A percentile compares a stretch with the other conserved stretches of the same genome.
These are phyloP conservation scores for Opisthograptis luteolata DNA, from an alignment of 2,888 invertebrate genomes.

Conservation along the genomic window DNA sequence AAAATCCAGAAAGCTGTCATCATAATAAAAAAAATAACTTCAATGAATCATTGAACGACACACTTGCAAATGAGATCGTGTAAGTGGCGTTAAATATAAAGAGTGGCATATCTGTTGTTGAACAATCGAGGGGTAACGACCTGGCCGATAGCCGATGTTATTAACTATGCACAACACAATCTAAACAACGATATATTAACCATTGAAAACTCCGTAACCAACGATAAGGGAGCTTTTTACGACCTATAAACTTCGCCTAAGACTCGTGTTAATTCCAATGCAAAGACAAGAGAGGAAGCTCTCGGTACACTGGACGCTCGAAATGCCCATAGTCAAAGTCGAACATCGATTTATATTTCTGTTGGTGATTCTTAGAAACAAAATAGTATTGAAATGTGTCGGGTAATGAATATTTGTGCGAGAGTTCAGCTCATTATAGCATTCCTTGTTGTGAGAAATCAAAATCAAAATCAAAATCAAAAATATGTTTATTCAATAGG, in stretches of 20 bases:
- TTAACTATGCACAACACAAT: conserved; percentile 65
- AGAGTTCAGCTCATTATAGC: conserved; percentile 22
- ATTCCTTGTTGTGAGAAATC: conserved; percentile 18
- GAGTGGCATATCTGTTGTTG: conserved; percentile 18
- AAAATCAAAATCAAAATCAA: too few species aligned
- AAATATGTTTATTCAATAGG: too few species aligned
- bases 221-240: conserved; percentile 48
- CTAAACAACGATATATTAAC: conserved; percentile 61
- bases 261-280: conserved; percentile 34
- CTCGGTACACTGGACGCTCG: conserved; percentile 48
- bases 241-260: conserved; percentile 42
- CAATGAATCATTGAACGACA: conserved; percentile 30
- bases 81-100: conserved; percentile 13
- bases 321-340: conserved; percentile 52
- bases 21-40: conserved; percentile 28
- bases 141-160: conserved; percentile 38
- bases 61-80: conserved; percentile 24
- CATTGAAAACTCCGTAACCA: conserved; percentile 61
- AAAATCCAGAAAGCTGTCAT: conserved; percentile 24
- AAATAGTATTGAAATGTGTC: conserved; percentile 60
- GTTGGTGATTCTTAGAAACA: conserved; percentile 61
- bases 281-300: conserved; percentile 49
- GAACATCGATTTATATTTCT: conserved; percentile 53
- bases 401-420: conserved; percentile 47
- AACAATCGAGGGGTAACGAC: conserved; percentile 28